Percentiles rank a stretch among this genome's conserved stretches.
These are phyloP conservation scores for Hemicentrotus pulcherrimus DNA, from an alignment of 35 echinoderm and acorn worm genomes.

Conservation along the genomic window DNA sequence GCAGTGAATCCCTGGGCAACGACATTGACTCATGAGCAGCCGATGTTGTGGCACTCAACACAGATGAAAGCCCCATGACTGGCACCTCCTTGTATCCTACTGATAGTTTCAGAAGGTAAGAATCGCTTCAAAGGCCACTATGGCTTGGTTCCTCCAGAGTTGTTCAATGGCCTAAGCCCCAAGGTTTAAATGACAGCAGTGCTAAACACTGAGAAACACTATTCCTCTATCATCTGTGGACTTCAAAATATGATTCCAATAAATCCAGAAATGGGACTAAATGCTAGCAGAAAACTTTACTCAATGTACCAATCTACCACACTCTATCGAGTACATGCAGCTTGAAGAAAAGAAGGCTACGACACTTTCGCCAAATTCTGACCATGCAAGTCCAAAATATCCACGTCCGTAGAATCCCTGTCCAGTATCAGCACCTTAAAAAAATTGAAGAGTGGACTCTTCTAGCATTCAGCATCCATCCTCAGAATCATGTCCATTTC, in stretches of 20 bases:
- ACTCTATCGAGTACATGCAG: background rate
- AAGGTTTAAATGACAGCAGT: background rate
- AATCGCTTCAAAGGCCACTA: background rate
- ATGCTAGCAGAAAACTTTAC: too few relatives aligned
- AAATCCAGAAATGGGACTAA: background rate
- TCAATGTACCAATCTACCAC: background rate
- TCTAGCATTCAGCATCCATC: background rate
- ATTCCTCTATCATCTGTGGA: background rate
- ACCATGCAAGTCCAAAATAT: background rate
- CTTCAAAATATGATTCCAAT: background rate
- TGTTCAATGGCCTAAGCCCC: background rate
- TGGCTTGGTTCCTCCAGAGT: background rate
- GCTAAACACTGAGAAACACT: background rate
- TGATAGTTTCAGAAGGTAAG: background rate
- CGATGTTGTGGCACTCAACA: background rate
- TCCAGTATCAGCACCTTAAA: background rate
- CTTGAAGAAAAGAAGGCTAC: background rate
- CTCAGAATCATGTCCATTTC: background rate
- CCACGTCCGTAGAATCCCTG: background rate
- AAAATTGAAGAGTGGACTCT: background rate
- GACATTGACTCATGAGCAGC: background rate
- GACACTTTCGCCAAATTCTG: background rate
- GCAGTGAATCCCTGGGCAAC: background rate
- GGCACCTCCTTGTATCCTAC: background rate
- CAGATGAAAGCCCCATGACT: background rate